Base-by-base conservation (phyloP, 2,113 vertebrate species). In the Oxyruncus cristatus region DNA sequence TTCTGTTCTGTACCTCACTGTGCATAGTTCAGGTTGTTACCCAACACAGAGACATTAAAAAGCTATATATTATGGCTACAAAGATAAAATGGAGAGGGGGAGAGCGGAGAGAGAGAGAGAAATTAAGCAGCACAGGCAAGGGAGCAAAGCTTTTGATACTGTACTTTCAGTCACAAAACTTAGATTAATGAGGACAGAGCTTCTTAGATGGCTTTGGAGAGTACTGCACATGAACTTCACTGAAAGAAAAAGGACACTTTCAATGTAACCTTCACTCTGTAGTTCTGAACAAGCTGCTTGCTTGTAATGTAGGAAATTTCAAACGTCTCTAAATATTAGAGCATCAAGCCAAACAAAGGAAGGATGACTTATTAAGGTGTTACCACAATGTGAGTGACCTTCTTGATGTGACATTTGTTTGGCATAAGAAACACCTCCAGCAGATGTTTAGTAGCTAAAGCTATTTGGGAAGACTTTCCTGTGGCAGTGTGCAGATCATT, bases 281-380 rank as follows among this genome's bases (percentile, higher is more conserved):
- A 79, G 55, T 84, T 92, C 81, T 85, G 91, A 94, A 71, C 53
- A 83, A 95, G 68, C 94, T 92, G 90, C 81, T 92, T 81, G 53
- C 91, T 94, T 75, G 41, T 77, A 91, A 77, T 3, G 17, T 59
- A 42, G 70, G 67, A 74, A 88, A 94, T 71, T 62, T 88, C 67
- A 96, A 96, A 93, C 37, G 5, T 95, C 73, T 92, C 76, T 78
- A 73, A 91, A 52, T 86, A 92, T 84, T 87, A 92, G 86, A 94
- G 56, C 71, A 63, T 62, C 35, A 85, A 73, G 58, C 59, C 44
- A 88, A 90, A 71, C 12, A 59, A 85, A 93, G 72, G 44, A 85
- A 71, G 87, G 88, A 71, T 83, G 92, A 92, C 81, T 96, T 92
- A 93, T 56, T 94, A 85, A 94, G 76, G 73, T 94, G 90, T 85